phyloP scores from a whole-genome alignment of 2,797 vertebrate species.

The Phrynocephalus vlangalii region DNA sequence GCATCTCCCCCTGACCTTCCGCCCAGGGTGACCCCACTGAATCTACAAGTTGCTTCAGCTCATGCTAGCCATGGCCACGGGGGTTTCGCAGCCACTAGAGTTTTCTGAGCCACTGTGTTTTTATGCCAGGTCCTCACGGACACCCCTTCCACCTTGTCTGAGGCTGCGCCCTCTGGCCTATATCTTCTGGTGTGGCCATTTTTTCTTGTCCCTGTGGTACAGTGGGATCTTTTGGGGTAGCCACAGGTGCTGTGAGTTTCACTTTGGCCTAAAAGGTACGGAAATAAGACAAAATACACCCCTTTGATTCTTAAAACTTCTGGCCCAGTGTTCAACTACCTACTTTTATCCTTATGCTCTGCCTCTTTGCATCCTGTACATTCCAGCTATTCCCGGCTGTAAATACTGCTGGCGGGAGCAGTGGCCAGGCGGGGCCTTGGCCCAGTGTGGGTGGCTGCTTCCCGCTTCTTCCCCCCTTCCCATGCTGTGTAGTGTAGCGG shows the following conservation, averaged over 20 bases:
- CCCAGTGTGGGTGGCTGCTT: background rate
- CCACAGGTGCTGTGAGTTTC: slow-evolving; percentile 6
- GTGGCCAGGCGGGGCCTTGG: background rate
- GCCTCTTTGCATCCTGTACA: slow-evolving; percentile 46
- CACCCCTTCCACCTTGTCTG: too few relatives aligned
- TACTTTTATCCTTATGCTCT: slow-evolving; percentile 18
- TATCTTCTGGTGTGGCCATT: background rate
- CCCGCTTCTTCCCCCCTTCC: slow-evolving; percentile 3
- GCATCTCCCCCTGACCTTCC: background rate
- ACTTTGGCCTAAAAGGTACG: slow-evolving; percentile 35
- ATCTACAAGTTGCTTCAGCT: background rate
- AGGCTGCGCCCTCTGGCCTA: background rate
- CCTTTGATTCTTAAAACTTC: background rate
- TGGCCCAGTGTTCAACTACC: slow-evolving; percentile 3
- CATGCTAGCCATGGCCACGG: background rate
- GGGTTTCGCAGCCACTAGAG: slow-evolving; percentile 21
- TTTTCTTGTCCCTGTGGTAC: background rate
- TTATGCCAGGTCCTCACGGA: background rate
- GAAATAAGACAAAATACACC: background rate
- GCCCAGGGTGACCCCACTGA: background rate
- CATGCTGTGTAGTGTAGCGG: slow-evolving; percentile 42
- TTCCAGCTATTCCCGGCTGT: slow-evolving; percentile 38
- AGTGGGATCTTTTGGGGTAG: background rate
- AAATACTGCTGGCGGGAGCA: slow-evolving; percentile 34
- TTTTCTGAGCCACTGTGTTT: slow-evolving; percentile 38